phyloP scores from a whole-genome alignment of 2,113 vertebrate genomes.

The Xyrauchen texanus region DNA sequence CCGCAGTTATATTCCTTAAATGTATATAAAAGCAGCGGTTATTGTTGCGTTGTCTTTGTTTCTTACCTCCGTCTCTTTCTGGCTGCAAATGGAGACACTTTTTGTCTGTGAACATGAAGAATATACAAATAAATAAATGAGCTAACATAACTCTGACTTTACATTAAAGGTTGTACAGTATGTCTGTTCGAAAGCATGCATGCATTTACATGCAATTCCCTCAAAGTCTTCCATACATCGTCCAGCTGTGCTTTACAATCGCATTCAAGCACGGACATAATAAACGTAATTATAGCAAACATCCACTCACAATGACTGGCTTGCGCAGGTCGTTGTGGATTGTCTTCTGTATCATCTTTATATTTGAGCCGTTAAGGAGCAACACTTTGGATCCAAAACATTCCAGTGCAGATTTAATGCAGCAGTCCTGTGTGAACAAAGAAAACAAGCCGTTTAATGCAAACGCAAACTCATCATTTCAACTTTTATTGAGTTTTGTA shows the following conservation, averaged over 20 bases:
- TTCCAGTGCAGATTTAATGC: slow-evolving; percentile 56
- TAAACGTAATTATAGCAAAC: neutral
- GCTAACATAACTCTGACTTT: neutral
- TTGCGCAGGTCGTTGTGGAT: slow-evolving; percentile 46
- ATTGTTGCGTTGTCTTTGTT: neutral
- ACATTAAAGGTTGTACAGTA: neutral
- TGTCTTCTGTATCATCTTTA: accelerated
- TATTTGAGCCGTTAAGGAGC: neutral
- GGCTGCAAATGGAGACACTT: slow-evolving; percentile 22
- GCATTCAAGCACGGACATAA: neutral
- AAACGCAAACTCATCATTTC: too few relatives aligned
- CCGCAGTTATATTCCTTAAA: neutral
- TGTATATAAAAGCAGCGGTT: neutral
- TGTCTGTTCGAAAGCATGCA: too few relatives aligned
- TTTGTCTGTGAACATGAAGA: slow-evolving; percentile 52
- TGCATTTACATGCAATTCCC: neutral
- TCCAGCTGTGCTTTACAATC: neutral
- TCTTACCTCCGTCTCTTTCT: slow-evolving; percentile 42
- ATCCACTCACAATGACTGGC: slow-evolving; percentile 53
- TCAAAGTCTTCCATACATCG: too few relatives aligned
- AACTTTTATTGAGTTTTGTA: neutral
- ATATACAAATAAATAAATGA: neutral
- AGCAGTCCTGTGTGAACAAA: slow-evolving; percentile 61
- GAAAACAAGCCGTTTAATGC: neutral
- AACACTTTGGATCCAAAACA: slow-evolving; percentile 58